Evolutionary conservation across 1,140 invertebrate species (phyloP).

Genomic region (Drosophila ficusphila): DNA sequence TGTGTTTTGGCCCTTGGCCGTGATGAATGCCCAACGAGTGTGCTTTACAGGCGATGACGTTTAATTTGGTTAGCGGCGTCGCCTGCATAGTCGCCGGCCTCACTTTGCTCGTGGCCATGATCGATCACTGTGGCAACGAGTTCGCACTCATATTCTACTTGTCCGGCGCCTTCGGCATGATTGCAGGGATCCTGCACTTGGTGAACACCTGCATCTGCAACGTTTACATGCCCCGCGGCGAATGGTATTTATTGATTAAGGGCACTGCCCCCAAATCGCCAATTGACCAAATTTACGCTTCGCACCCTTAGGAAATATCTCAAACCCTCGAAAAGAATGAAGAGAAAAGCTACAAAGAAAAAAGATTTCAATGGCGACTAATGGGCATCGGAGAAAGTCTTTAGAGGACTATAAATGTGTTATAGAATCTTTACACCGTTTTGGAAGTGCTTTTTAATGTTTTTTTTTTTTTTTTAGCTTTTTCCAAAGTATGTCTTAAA

Average conservation of each 20-base stretch:
- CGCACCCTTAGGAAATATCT: not conserved
- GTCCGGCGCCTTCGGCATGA: slow-evolving; percentile 17
- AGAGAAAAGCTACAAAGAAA: not conserved
- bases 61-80: slow-evolving; percentile 46
- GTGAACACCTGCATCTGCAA: slow-evolving; percentile 55
- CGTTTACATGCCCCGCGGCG: slow-evolving; percentile 36
- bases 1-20: not conserved
- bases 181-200: slow-evolving; percentile 56
- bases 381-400: too few relatives aligned
- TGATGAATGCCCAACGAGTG: not conserved
- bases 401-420: too few relatives aligned
- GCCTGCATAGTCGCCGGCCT: slow-evolving; percentile 16
- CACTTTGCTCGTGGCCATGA: slow-evolving; percentile 38
- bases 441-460: too few relatives aligned
- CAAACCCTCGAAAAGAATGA: slow-evolving; percentile 16
- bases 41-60: slow-evolving; percentile 50
- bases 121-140: slow-evolving; percentile 48
- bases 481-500: too few relatives aligned
- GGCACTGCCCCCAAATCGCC: not conserved
- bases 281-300: not conserved
- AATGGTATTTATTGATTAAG: slow-evolving; percentile 49
- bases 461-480: too few relatives aligned
- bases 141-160: slow-evolving; percentile 32
- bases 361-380: too few relatives aligned
- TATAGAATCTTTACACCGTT: too few relatives aligned